These are phyloP conservation scores for Glareola pratincola DNA, from an alignment of 2,113 vertebrate species.

Conservation along the genomic window DNA sequence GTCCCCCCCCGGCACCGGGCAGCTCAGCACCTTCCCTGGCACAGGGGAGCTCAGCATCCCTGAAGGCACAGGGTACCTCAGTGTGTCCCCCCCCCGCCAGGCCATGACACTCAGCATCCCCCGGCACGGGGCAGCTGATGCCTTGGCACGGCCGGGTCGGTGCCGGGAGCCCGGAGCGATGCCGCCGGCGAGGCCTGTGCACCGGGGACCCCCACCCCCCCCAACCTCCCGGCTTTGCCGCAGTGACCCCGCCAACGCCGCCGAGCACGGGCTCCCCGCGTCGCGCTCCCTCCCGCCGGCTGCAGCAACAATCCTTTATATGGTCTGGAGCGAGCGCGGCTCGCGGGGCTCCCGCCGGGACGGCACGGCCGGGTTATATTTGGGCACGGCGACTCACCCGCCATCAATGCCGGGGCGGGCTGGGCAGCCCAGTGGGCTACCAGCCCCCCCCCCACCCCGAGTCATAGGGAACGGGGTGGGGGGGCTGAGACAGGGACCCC, in stretches of 20 bases:
- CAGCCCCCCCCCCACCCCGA: background rate
- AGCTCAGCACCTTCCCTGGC: background rate
- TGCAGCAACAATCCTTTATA: constrained; percentile 68
- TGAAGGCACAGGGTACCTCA: too few species aligned
- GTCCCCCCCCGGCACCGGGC: too few species aligned
- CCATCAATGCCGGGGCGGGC: background rate
- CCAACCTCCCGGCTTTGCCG: background rate
- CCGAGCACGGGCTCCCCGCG: background rate
- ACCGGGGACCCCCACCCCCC: background rate
- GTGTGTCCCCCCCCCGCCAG: background rate
- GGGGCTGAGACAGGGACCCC: background rate
- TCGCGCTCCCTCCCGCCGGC: background rate
- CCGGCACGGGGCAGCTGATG: background rate
- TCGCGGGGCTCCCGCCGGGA: constrained; percentile 1
- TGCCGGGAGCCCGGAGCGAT: background rate
- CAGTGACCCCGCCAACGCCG: background rate
- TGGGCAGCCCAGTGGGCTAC: background rate
- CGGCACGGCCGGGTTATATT: constrained; percentile 35
- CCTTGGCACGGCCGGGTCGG: background rate
- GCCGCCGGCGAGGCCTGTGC: background rate
- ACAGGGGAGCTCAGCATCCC: background rate
- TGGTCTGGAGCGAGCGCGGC: constrained; percentile 26
- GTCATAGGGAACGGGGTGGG: background rate
- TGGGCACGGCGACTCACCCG: constrained; percentile 3
- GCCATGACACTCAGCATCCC: too few species aligned